Evolutionary conservation across 2,888 invertebrate genomes (phyloP), one percentile per base, ranked within the genome.

Genomic region (Sarcophaga variegata): DNA sequence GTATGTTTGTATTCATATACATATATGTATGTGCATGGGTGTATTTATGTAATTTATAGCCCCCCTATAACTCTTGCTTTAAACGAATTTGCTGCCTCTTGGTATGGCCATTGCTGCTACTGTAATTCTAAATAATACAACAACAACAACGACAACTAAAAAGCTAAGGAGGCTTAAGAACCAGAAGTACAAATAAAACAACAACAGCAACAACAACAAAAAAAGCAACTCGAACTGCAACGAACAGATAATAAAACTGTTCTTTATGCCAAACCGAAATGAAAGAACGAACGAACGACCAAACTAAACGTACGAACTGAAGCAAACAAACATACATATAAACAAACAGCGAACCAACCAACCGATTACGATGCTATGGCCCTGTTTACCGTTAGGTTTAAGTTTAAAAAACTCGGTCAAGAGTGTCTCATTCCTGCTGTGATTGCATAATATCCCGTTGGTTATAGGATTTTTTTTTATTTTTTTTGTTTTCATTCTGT

Each of bases 371-470:
- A 45, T 45, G 45, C 37, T 45, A 81, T 83, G 78, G 83, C 81
- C 72, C 84, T 81, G 75, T 75, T 75, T 75, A 91, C 91, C 91
- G 92, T 91, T 91, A 90, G 88, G 89, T 90, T 91, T 90, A 88
- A 90, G 90, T 89, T 90, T 90, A 91, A 82, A 77, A 92, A 92
- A 92, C 91, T 92, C 92, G 92, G 92, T 92, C 92, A 92, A 92
- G 92, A 92, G 92, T 92, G 92, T 91, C 92, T 92, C 91, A 91
- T 90, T 91, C 91, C 91, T 92, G 91, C 90, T 90, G 91, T 90
- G 91, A 91, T 92, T 92, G 90, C 91, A 92, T 91, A 91, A 92
- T 91, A 89, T 91, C 90, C 92, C 92, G 92, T 92, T 92, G 84
- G 45, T 71, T 22, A 76, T 74, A 72, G 49, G 49, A 14, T 72